A percentile compares a stretch with the other conserved stretches of the same genome.
phyloP scores from a whole-genome alignment of 2,113 vertebrate genomes.

The Triplophysa siluroides region DNA sequence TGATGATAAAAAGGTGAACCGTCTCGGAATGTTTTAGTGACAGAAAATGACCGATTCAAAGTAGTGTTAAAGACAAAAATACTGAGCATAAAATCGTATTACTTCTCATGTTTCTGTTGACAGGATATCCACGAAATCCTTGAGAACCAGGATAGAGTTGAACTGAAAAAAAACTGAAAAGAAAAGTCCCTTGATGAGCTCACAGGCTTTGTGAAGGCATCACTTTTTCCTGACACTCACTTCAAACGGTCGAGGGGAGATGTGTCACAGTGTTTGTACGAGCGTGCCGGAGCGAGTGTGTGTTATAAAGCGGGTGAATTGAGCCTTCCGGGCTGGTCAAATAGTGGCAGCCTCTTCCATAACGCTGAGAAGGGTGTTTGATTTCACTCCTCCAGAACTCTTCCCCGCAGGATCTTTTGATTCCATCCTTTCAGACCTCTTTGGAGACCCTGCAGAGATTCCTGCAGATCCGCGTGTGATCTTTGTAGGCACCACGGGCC shows the following conservation, averaged over 20 bases:
- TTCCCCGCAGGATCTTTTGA: conserved; percentile 22
- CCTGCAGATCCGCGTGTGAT: conserved; percentile 4
- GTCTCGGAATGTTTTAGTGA: no score
- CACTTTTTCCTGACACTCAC: conserved; percentile 20
- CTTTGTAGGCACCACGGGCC: background rate
- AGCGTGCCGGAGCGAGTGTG: background rate
- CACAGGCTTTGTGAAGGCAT: conserved; percentile 23
- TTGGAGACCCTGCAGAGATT: conserved; percentile 8
- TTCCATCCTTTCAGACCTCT: conserved; percentile 15
- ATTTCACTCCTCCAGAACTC: conserved; percentile 26
- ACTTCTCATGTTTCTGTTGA: background rate
- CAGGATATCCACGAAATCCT: background rate
- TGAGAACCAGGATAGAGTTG: background rate
- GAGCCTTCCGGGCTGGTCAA: conserved; percentile 30
- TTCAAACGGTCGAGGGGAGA: conserved; percentile 15
- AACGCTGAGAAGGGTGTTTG: conserved; percentile 12
- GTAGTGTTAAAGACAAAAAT: no score
- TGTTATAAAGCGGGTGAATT: conserved; percentile 31
- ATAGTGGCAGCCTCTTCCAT: conserved; percentile 31
- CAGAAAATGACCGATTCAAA: no score
- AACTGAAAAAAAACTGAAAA: background rate
- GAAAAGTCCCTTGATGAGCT: conserved; percentile 19
- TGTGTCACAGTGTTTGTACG: conserved; percentile 14
- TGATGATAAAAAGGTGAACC: no score
- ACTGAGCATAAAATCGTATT: background rate